A percentile compares a stretch with the other conserved stretches of the same genome.
Conservation (phyloP, 1,140 invertebrate genomes). For the Calephelis nemesis region DNA sequence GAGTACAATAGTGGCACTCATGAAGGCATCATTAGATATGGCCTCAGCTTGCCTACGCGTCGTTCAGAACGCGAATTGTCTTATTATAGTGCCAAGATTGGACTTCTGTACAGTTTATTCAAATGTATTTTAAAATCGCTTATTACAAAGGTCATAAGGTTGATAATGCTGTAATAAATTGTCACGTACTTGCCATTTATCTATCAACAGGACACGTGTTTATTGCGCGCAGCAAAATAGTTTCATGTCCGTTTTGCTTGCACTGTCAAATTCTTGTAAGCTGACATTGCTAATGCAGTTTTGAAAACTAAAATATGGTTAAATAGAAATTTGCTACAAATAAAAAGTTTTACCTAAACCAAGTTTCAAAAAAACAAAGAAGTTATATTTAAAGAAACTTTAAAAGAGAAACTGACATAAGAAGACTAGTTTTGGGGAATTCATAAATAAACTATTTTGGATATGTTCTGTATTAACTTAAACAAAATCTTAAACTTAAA, state of each 20-base stretch:
- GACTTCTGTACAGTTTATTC: constrained; percentile 27
- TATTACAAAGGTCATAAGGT: constrained; percentile 22
- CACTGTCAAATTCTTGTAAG: constrained; percentile 4
- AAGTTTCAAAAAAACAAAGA: too few relatives aligned
- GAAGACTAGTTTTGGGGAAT: too few relatives aligned
- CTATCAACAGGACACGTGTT: constrained; percentile 13
- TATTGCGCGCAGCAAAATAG: constrained; percentile 11
- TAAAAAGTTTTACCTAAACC: too few relatives aligned
- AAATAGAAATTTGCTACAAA: too few relatives aligned
- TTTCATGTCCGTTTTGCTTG: constrained; percentile 5
- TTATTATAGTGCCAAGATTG: constrained; percentile 48
- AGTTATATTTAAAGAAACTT: too few relatives aligned
- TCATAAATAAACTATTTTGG: too few relatives aligned
- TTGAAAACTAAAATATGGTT: background rate
- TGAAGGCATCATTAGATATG: constrained; percentile 61
- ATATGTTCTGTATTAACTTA: too few relatives aligned
- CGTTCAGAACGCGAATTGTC: constrained; percentile 60
- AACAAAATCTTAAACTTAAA: too few relatives aligned
- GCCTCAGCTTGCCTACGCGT: constrained; percentile 45
- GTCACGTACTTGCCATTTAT: constrained; percentile 14
- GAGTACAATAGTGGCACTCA: constrained; percentile 55
- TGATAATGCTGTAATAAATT: constrained; percentile 17
- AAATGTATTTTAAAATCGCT: constrained; percentile 21
- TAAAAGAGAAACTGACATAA: too few relatives aligned
- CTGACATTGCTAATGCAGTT: background rate